Percentiles rank a stretch among this genome's conserved stretches.
Conservation (phyloP, 2,113 vertebrate species). For the Oreochromis tanganicae region DNA sequence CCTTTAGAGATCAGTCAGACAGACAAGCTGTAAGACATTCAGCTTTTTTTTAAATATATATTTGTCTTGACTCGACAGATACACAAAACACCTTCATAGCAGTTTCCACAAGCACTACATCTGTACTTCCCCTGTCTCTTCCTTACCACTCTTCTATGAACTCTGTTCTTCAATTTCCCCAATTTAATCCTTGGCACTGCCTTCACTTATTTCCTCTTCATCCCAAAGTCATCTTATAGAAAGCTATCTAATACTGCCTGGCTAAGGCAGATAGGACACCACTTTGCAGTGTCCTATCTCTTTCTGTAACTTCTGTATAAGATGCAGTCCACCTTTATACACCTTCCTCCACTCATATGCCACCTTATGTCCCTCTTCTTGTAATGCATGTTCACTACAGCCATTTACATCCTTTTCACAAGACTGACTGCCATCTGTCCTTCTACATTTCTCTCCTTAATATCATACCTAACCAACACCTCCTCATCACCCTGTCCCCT, state of each 20-base stretch:
- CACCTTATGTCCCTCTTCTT: not conserved
- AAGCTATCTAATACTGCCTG: not conserved
- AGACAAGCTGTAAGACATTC: not conserved
- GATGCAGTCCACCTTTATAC: not conserved
- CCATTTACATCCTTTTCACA: not conserved
- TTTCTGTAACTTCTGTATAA: not conserved
- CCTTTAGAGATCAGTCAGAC: not conserved
- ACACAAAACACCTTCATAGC: not conserved
- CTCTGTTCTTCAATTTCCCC: not conserved
- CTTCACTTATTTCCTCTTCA: not conserved
- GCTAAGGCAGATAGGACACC: not conserved
- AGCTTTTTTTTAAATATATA: not conserved
- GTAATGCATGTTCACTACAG: not conserved
- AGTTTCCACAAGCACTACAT: not conserved
- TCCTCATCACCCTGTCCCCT: not conserved
- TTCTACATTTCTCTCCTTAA: not conserved
- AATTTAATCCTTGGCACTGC: not conserved
- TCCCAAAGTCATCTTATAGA: not conserved
- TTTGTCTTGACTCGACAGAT: not conserved
- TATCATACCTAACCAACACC: not conserved
- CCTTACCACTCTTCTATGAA: not conserved
- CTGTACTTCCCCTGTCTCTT: not conserved
- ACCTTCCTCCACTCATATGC: not conserved
- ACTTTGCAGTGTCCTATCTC: not conserved
- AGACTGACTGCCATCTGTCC: not conserved